These are phyloP conservation scores for Porites lutea DNA, from an alignment of 64 coral and sea anemone species.

Conservation along the genomic window DNA sequence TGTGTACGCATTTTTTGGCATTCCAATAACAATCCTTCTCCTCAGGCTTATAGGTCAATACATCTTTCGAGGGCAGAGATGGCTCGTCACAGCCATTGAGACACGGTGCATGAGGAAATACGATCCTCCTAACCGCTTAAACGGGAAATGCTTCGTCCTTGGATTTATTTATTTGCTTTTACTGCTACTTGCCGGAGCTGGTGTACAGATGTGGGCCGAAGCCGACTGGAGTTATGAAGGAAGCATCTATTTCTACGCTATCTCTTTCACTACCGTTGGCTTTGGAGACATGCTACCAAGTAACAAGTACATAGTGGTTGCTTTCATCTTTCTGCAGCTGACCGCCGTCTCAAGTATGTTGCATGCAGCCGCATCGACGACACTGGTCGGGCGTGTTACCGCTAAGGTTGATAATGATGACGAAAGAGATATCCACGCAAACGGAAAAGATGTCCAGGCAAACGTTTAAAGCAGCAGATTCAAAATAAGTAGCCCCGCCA, in stretches of 20 bases:
- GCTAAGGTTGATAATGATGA: not conserved
- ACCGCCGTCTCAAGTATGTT: constrained; percentile 30
- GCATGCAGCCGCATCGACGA: constrained; percentile 18
- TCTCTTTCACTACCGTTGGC: constrained; percentile 51
- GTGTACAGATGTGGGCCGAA: not conserved
- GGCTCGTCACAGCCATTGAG: constrained; percentile 19
- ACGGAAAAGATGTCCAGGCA: too few species aligned
- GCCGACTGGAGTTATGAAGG: constrained; percentile 36
- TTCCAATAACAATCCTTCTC: constrained; percentile 28
- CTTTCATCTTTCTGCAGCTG: constrained; percentile 25
- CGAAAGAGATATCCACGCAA: too few species aligned
- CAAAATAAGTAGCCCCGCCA: too few species aligned
- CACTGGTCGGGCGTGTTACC: constrained; percentile 23
- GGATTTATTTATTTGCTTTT: not conserved
- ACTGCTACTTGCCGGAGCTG: constrained; percentile 13
- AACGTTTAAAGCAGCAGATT: too few species aligned
- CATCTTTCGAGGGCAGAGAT: constrained; percentile 28
- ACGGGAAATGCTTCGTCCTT: constrained; percentile 36
- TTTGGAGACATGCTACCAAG: constrained; percentile 51
- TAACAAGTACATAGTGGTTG: not conserved
- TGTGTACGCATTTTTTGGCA: constrained; percentile 36
- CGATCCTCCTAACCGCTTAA: constrained; percentile 1
- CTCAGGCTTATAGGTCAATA: constrained; percentile 52
- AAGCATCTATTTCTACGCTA: constrained; percentile 43
- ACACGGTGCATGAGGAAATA: not conserved